These are phyloP conservation scores for Anas platyrhynchos DNA, from an alignment of 2,113 vertebrate species.

Conservation along the genomic window DNA sequence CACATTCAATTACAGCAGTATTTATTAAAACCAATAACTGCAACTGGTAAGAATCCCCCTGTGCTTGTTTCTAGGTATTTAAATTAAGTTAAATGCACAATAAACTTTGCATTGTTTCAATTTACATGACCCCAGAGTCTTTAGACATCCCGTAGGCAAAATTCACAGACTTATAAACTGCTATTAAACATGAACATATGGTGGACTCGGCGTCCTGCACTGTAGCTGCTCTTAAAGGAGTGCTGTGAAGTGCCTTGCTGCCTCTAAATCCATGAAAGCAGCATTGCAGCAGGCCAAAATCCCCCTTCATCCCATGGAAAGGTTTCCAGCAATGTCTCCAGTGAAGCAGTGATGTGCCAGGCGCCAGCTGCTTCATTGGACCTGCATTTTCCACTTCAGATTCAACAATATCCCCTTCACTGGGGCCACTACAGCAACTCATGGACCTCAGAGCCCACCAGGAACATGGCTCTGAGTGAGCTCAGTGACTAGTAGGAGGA, in stretches of 20 bases:
- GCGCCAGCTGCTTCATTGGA: background rate
- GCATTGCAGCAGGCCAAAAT: slow-evolving; percentile 2
- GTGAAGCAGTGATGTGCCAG: accelerated
- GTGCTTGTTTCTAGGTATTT: slow-evolving; percentile 70
- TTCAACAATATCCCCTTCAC: accelerated
- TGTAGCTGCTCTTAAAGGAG: slow-evolving; percentile 6
- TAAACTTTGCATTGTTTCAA: slow-evolving; percentile 71
- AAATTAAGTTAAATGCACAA: slow-evolving; percentile 71
- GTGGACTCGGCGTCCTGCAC: background rate
- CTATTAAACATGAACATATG: slow-evolving; percentile 71
- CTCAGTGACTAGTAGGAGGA: background rate
- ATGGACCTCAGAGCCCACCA: background rate
- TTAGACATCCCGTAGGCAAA: slow-evolving; percentile 64
- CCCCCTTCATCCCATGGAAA: background rate
- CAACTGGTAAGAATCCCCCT: slow-evolving; percentile 62
- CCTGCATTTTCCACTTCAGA: background rate
- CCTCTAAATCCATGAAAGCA: slow-evolving; percentile 24
- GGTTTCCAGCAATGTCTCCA: background rate
- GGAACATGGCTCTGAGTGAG: background rate
- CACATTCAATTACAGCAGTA: slow-evolving; percentile 60
- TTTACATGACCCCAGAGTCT: slow-evolving; percentile 71
- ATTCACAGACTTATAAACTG: slow-evolving; percentile 70
- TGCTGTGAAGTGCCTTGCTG: background rate
- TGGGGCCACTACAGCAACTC: background rate
- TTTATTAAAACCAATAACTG: slow-evolving; percentile 74